Evolutionary conservation across 2,888 invertebrate genomes (phyloP).

Genomic region (Xestoiulus laeticollis): DNA sequence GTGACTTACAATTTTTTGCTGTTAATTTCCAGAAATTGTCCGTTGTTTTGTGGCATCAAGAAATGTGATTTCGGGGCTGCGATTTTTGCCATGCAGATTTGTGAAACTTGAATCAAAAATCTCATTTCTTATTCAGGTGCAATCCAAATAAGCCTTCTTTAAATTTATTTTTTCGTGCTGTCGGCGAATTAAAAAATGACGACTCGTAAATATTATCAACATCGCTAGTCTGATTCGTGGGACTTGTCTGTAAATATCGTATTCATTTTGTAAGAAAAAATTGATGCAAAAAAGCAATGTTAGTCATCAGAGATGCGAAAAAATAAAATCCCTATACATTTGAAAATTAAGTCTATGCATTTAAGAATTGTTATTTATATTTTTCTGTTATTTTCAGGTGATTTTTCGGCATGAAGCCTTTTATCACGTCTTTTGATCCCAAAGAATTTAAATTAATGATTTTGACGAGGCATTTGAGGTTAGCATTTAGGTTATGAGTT

Average conservation of each 20-base stretch:
- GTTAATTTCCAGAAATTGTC: background rate
- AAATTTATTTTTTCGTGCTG: background rate
- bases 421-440: background rate
- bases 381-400: background rate
- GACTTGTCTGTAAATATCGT: conserved; percentile 19
- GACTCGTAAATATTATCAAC: background rate
- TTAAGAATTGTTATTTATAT: background rate
- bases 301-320: conserved; percentile 14
- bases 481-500: no score
- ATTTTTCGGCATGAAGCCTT: background rate
- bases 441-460: background rate
- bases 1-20: no score
- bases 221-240: background rate
- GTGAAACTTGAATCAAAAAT: conserved; percentile 18
- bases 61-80: background rate
- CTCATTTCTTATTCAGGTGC: conserved; percentile 22
- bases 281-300: background rate
- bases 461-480: no score
- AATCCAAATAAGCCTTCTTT: background rate
- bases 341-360: background rate
- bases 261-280: conserved; percentile 16
- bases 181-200: background rate
- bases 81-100: background rate
- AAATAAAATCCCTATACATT: conserved; percentile 16
- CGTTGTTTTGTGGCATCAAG: background rate